phyloP scores from a whole-genome alignment of 2,888 invertebrate species.

The Tupiocoris notatus region DNA sequence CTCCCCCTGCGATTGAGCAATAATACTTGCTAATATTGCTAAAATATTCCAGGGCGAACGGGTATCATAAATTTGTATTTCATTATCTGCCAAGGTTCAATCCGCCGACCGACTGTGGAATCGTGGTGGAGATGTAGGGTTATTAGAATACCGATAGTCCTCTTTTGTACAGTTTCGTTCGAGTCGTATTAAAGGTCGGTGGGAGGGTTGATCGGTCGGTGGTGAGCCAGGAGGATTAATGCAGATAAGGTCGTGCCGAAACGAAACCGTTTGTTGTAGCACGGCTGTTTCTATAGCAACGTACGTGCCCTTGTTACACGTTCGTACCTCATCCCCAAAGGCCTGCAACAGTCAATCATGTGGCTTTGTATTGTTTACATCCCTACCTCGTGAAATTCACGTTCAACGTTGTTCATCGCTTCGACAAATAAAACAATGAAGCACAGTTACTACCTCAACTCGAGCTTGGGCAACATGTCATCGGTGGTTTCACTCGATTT shows the following conservation, averaged over 20 bases:
- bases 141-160: too few species aligned
- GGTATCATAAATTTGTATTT: too few species aligned
- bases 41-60: too few species aligned
- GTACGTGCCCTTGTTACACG: conserved; percentile 5
- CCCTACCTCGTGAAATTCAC: conserved; percentile 7
- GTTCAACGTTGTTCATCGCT: neutral
- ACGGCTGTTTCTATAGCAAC: conserved; percentile 14
- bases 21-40: too few species aligned
- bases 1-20: too few species aligned
- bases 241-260: neutral
- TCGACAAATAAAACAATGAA: conserved; percentile 41
- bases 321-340: neutral
- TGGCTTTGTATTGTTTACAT: conserved; percentile 31
- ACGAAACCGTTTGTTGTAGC: conserved; percentile 20
- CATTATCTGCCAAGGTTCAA: too few species aligned
- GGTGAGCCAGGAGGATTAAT: neutral
- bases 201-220: neutral
- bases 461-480: conserved; percentile 36
- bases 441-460: conserved; percentile 33
- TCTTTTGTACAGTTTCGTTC: too few species aligned
- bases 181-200: too few species aligned
- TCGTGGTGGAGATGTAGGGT: too few species aligned
- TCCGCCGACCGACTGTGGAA: too few species aligned
- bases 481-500: conserved; percentile 58
- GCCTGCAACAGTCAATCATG: conserved; percentile 35